phyloP scores from a whole-genome alignment of 2,888 invertebrate species.

The Acanthosepion pharaonis region DNA sequence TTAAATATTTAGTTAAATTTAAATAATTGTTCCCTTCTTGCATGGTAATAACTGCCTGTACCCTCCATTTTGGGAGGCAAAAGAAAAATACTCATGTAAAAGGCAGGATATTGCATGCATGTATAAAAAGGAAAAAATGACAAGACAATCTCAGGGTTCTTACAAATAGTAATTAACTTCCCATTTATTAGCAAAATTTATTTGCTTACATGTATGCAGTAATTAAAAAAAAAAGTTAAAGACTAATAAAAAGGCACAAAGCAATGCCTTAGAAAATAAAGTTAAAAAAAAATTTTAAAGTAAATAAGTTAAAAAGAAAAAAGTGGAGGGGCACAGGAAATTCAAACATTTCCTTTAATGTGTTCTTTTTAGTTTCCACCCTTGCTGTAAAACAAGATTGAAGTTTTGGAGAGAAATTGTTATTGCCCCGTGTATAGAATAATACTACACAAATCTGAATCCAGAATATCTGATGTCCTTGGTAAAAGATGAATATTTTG shows the following conservation, averaged over 20 bases:
- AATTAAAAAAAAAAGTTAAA: background rate
- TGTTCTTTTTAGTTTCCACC: background rate
- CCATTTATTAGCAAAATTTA: background rate
- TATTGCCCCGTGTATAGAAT: background rate
- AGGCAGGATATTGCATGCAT: constrained; percentile 4
- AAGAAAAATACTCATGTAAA: background rate
- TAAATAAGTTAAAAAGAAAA: constrained; percentile 11
- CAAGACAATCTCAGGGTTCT: background rate
- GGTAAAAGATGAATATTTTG: background rate
- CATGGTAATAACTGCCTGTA: no score
- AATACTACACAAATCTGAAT: background rate
- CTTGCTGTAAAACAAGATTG: constrained; percentile 16
- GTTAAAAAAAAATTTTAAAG: background rate
- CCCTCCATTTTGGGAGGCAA: no score
- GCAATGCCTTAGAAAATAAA: background rate
- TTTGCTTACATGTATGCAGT: background rate
- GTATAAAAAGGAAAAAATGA: no score
- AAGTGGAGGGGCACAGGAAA: background rate
- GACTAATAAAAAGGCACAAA: background rate
- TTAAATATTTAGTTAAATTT: no score
- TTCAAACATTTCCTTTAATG: background rate
- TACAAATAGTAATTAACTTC: background rate
- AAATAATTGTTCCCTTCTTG: no score
- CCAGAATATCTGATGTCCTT: background rate
- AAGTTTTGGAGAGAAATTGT: background rate